These are phyloP conservation scores for Caenorhabditis uteleia DNA, from an alignment of 2,888 invertebrate genomes.

Conservation along the genomic window DNA sequence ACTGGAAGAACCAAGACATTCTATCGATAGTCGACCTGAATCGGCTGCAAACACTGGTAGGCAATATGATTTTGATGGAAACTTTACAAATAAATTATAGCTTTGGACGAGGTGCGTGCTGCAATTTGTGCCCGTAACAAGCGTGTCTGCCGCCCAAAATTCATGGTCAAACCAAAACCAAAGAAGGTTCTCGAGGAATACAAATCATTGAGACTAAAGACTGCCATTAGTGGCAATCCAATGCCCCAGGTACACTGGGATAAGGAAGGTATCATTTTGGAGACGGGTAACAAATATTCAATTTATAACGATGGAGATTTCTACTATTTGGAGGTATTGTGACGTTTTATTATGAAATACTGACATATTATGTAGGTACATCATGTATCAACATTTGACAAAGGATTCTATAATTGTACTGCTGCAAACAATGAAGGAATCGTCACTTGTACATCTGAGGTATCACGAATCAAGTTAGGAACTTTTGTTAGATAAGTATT, in stretches of 20 bases:
- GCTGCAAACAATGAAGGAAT: conserved; percentile 67
- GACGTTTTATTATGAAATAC: background rate
- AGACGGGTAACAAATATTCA: conserved; percentile 70
- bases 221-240: conserved; percentile 68
- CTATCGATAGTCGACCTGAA: conserved; percentile 30
- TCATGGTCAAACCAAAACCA: conserved; percentile 65
- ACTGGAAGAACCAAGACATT: conserved; percentile 23
- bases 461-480: conserved; percentile 5
- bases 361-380: conserved; percentile 61
- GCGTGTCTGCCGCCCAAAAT: conserved; percentile 63
- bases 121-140: conserved; percentile 59
- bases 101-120: conserved; percentile 63
- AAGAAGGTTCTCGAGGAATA: conserved; percentile 66
- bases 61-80: background rate
- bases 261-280: conserved; percentile 63
- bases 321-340: conserved; percentile 67
- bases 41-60: conserved; percentile 17
- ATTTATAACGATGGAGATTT: conserved; percentile 70
- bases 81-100: conserved; percentile 12
- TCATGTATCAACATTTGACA: conserved; percentile 61
- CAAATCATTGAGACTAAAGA: conserved; percentile 67
- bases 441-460: conserved; percentile 65
- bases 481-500: background rate
- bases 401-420: conserved; percentile 69
- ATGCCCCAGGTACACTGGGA: conserved; percentile 64